Conservation (phyloP, 1,140 invertebrate genomes). For the Meloidogyne floridensis region DNA sequence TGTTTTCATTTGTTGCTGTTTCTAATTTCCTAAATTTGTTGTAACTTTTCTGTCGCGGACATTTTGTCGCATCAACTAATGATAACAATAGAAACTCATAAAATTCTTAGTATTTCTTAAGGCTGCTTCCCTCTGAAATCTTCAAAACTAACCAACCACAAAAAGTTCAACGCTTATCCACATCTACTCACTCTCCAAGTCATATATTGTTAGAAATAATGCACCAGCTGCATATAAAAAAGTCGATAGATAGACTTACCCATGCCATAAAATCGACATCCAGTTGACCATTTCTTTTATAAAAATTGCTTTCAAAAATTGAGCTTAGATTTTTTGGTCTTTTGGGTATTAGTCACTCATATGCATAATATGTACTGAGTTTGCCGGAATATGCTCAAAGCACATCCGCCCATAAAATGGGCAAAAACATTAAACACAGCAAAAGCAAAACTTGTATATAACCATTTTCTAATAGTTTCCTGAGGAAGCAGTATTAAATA, state of each 20-base stretch:
- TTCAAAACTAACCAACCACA: neutral
- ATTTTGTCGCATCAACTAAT: no score
- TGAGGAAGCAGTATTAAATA: neutral
- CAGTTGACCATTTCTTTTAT: neutral
- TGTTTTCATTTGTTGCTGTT: no score
- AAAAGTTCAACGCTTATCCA: no score
- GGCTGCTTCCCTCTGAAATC: neutral
- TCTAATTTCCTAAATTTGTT: no score
- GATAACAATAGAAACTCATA: neutral
- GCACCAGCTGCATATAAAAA: neutral
- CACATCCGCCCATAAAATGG: constrained; percentile 1
- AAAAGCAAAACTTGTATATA: neutral
- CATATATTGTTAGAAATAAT: neutral
- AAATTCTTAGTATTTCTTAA: neutral
- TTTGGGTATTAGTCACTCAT: neutral
- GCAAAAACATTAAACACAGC: neutral
- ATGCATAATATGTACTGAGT: neutral
- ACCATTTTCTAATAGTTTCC: neutral
- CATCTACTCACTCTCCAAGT: neutral
- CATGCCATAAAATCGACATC: neutral
- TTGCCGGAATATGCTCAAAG: neutral
- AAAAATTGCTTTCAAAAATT: neutral
- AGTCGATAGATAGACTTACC: no score
- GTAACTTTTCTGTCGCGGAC: no score
- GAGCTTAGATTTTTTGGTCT: neutral